phyloP scores from a whole-genome alignment of 2,888 invertebrate species.

The Formica aserva region DNA sequence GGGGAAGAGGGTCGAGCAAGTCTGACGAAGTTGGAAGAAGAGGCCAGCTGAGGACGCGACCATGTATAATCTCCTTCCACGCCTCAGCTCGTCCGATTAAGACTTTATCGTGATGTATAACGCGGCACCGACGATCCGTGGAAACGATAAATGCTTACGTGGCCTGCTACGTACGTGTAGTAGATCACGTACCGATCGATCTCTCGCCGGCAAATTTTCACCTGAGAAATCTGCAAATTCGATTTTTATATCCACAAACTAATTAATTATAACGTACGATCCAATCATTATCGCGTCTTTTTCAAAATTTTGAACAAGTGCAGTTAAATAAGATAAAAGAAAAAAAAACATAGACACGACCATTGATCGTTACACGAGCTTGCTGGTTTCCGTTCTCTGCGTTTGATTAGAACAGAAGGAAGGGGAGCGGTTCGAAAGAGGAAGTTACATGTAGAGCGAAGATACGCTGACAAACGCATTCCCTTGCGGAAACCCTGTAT shows the following conservation, averaged over 20 bases:
- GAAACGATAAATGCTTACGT: constrained; percentile 73
- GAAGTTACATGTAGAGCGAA: constrained; percentile 22
- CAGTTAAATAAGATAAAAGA: not conserved
- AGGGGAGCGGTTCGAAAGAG: not conserved
- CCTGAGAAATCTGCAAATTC: not conserved
- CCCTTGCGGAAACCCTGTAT: constrained; percentile 75
- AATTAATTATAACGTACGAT: constrained; percentile 9
- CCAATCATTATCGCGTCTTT: not conserved
- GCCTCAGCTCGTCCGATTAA: constrained; percentile 67
- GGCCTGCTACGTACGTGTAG: constrained; percentile 75
- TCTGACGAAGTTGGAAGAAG: constrained; percentile 52
- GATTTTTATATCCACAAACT: constrained; percentile 6
- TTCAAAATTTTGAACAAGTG: not conserved
- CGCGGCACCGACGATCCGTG: constrained; percentile 65
- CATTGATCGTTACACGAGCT: not conserved
- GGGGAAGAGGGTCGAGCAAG: constrained; percentile 23
- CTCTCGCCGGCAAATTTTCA: constrained; percentile 57
- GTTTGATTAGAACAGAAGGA: not conserved
- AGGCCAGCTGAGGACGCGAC: constrained; percentile 56
- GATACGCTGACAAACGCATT: constrained; percentile 81
- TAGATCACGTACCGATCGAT: constrained; percentile 73
- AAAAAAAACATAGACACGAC: constrained; percentile 3
- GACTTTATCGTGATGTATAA: constrained; percentile 70
- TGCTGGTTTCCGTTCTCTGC: not conserved
- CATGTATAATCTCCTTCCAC: constrained; percentile 64